Conservation (phyloP, 1,140 invertebrate genomes). For the Orchestia grillus region DNA sequence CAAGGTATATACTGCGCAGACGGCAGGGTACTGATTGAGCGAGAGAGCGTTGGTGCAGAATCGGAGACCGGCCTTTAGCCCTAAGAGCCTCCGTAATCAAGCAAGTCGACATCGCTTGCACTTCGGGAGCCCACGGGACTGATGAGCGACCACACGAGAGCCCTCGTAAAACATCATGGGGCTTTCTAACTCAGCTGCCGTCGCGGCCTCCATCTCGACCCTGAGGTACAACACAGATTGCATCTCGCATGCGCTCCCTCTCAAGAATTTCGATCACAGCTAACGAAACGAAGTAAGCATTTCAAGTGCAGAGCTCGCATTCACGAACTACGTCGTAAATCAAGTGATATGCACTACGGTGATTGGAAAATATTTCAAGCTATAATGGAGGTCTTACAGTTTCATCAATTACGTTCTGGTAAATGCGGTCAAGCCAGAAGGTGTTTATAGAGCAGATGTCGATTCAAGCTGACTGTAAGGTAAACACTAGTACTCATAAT, state of each 20-base stretch:
- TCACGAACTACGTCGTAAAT: not conserved
- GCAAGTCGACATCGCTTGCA: constrained; percentile 10
- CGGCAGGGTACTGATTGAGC: not conserved
- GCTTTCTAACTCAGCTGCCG: constrained; percentile 21
- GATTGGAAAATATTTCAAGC: not conserved
- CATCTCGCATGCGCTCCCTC: constrained; percentile 16
- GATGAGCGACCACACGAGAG: constrained; percentile 51
- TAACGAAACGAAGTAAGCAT: not conserved
- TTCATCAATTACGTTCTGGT: not conserved
- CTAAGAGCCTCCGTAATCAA: not conserved
- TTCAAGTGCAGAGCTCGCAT: not conserved
- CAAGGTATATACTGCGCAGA: not conserved
- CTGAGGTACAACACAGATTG: constrained; percentile 16
- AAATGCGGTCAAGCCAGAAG: too few relatives aligned
- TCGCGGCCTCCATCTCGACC: not conserved
- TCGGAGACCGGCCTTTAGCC: not conserved
- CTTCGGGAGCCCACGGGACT: constrained; percentile 18
- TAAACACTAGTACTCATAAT: too few relatives aligned
- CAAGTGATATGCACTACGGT: not conserved
- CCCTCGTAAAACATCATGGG: constrained; percentile 38
- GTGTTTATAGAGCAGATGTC: too few relatives aligned
- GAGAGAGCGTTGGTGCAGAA: not conserved
- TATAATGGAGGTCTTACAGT: not conserved
- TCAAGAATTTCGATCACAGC: too few relatives aligned
- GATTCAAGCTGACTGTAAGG: too few relatives aligned